Conservation (phyloP, 2,888 invertebrate genomes). For the Stenolophus ochropezus region DNA sequence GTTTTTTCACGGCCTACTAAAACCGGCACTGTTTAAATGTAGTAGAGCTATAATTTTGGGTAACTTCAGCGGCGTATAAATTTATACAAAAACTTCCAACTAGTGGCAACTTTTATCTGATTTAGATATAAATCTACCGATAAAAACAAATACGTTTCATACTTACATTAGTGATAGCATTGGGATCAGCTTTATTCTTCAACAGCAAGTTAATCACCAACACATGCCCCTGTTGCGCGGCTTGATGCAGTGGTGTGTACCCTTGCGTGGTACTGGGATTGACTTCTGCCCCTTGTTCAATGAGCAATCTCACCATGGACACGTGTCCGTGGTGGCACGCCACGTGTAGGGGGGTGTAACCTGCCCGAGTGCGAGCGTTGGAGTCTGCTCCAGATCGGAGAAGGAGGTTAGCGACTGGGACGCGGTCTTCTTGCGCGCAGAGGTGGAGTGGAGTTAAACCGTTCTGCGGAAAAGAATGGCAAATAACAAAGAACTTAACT, state of each 20-base stretch:
- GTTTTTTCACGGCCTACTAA: too few species aligned
- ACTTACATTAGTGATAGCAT: conserved; percentile 94
- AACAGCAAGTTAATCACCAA: conserved; percentile 93
- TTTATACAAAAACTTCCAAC: too few species aligned
- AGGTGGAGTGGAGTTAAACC: conserved; percentile 96
- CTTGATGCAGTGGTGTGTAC: conserved; percentile 97
- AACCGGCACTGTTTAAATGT: too few species aligned
- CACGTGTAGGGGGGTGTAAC: conserved; percentile 96
- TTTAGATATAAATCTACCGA: too few species aligned
- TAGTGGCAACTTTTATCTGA: too few species aligned
- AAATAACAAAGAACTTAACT: too few species aligned
- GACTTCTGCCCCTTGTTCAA: conserved; percentile 93
- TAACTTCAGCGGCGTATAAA: too few species aligned
- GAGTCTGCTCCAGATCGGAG: conserved; percentile 86
- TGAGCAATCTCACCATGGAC: conserved; percentile 91
- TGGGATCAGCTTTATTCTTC: conserved; percentile 95
- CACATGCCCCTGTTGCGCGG: conserved; percentile 98
- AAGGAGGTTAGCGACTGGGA: conserved; percentile 87
- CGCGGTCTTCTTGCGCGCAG: conserved; percentile 95
- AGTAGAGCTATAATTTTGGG: too few species aligned
- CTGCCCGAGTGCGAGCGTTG: conserved; percentile 85
- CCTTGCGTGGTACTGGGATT: conserved; percentile 86
- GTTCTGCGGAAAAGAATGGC: too few species aligned
- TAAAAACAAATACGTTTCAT: too few species aligned
- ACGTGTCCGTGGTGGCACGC: conserved; percentile 98